Evolutionary conservation across 1,140 invertebrate genomes (phyloP).

Genomic region (Lycorma delicatula): DNA sequence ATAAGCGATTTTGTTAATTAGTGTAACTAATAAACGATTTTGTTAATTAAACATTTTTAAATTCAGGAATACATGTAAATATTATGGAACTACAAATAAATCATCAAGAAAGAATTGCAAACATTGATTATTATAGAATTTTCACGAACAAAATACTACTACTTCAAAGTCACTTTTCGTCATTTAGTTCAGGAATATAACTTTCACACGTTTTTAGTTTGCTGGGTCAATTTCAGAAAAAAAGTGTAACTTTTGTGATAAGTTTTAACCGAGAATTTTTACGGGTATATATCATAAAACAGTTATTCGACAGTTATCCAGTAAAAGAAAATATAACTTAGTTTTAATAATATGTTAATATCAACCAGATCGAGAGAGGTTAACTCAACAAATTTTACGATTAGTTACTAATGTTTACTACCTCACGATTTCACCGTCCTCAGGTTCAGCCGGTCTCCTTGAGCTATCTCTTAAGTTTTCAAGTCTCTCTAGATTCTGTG

Average conservation of each 20-base stretch:
- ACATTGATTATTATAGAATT: too few relatives aligned
- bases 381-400: conserved; percentile 29
- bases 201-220: too few relatives aligned
- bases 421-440: conserved; percentile 44
- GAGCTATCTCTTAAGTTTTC: conserved; percentile 52
- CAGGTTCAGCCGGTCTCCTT: conserved; percentile 34
- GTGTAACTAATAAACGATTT: too few relatives aligned
- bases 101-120: too few relatives aligned
- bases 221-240: not conserved
- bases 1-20: too few relatives aligned
- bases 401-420: too few relatives aligned
- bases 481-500: conserved; percentile 55
- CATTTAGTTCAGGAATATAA: too few relatives aligned
- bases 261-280: not conserved
- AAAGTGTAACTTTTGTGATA: not conserved
- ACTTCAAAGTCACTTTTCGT: too few relatives aligned
- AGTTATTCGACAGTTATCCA: not conserved
- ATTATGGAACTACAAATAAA: too few relatives aligned
- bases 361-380: not conserved
- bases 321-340: not conserved
- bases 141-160: too few relatives aligned
- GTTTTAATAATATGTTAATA: not conserved
- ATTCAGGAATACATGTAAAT: too few relatives aligned
- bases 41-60: too few relatives aligned
- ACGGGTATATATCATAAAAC: not conserved